Evolutionary conservation across 2,888 invertebrate genomes (phyloP).

Genomic region (Caradrina kadenii): DNA sequence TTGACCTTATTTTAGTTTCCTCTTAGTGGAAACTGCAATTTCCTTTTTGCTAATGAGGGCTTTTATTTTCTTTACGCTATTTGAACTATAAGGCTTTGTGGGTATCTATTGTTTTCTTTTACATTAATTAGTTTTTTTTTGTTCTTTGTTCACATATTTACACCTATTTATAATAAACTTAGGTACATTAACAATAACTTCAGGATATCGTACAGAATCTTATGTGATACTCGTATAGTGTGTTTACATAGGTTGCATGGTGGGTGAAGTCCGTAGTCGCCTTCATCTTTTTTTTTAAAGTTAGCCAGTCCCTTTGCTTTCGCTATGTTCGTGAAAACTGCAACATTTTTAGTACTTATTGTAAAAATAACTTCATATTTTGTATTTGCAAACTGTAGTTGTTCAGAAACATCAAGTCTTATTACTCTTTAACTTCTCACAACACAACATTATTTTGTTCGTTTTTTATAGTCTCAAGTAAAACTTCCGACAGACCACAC

Average conservation of each 20-base stretch:
- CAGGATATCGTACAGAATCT: neutral
- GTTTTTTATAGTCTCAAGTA: neutral
- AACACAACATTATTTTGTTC: conserved; percentile 4
- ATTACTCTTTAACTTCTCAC: neutral
- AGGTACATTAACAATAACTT: neutral
- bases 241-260: neutral
- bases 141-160: conserved; percentile 25
- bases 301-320: neutral
- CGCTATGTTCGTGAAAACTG: too few species aligned
- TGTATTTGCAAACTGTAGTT: neutral
- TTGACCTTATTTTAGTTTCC: conserved; percentile 88
- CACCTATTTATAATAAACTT: neutral
- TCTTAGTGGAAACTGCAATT: conserved; percentile 86
- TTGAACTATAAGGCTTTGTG: conserved; percentile 60
- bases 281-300: neutral
- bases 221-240: neutral
- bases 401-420: neutral
- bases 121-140: conserved; percentile 45
- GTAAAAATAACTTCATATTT: neutral
- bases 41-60: conserved; percentile 89
- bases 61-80: conserved; percentile 82
- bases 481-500: neutral
- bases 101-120: conserved; percentile 47
- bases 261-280: neutral
- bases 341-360: neutral